phyloP scores from a whole-genome alignment of 2,888 invertebrate species.

The Biston betularia region DNA sequence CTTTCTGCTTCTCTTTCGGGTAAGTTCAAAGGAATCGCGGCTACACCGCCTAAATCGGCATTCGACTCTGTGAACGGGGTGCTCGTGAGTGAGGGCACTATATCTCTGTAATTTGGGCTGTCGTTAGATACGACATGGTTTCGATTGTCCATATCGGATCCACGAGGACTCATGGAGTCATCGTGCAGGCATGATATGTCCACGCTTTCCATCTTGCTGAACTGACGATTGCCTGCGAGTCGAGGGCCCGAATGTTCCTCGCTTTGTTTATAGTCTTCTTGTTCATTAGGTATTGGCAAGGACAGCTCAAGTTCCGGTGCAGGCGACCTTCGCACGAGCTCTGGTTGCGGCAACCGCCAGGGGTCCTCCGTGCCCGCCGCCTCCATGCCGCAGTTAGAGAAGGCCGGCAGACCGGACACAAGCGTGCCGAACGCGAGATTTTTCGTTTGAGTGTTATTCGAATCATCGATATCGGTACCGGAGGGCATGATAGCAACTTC shows the following conservation, averaged over 20 bases:
- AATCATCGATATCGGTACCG: constrained; percentile 68
- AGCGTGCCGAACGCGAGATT: constrained; percentile 77
- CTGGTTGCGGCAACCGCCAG: constrained; percentile 73
- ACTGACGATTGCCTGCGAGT: constrained; percentile 54
- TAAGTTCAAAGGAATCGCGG: constrained; percentile 59
- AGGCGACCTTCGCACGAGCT: constrained; percentile 71
- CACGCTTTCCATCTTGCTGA: constrained; percentile 76
- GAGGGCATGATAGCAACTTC: constrained; percentile 65
- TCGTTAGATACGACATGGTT: constrained; percentile 51
- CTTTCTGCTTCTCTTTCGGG: constrained; percentile 51
- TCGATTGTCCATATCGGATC: constrained; percentile 50
- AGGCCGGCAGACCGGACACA: constrained; percentile 72
- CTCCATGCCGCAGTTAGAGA: constrained; percentile 76
- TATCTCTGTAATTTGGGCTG: constrained; percentile 63
- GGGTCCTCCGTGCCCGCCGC: constrained; percentile 64
- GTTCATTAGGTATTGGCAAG: constrained; percentile 51
- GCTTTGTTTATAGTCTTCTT: constrained; percentile 43
- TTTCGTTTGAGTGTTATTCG: constrained; percentile 72
- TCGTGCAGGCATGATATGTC: constrained; percentile 73
- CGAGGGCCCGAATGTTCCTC: constrained; percentile 57
- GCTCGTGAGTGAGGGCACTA: constrained; percentile 72
- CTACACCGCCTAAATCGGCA: constrained; percentile 48
- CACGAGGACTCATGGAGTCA: constrained; percentile 51
- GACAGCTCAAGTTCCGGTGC: constrained; percentile 56
- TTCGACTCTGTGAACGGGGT: constrained; percentile 63